Percentiles rank a stretch among this genome's conserved stretches.
phyloP scores from a whole-genome alignment of 2,113 vertebrate genomes.

The Tyto alba region DNA sequence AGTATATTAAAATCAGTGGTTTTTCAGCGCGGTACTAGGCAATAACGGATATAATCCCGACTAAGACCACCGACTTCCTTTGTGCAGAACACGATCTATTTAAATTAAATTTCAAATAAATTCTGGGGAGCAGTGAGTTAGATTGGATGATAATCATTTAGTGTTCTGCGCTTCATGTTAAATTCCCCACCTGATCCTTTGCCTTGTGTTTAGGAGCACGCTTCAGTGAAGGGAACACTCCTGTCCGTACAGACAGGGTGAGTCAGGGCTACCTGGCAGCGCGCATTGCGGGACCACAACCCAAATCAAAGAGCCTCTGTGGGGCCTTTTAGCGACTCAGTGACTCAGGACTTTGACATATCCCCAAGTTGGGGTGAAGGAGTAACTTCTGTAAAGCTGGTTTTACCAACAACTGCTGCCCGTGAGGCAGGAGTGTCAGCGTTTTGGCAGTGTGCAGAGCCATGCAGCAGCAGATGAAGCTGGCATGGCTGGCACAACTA shows the following conservation, averaged over 20 bases:
- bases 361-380: not conserved
- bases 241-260: accelerated
- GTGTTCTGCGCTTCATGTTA: not conserved
- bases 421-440: not conserved
- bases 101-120: not conserved
- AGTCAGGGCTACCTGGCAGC: not conserved
- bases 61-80: not conserved
- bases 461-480: not conserved
- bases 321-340: not conserved
- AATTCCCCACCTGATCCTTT: not conserved
- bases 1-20: not conserved
- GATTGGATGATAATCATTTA: not conserved
- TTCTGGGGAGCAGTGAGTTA: not conserved
- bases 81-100: not conserved
- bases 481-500: not conserved
- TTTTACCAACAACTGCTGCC: not conserved
- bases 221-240: not conserved
- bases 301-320: not conserved
- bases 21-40: not conserved
- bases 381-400: not conserved
- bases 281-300: not conserved
- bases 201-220: not conserved
- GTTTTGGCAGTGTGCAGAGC: not conserved
- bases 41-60: not conserved
- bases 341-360: not conserved